A percentile compares a stretch with the other conserved stretches of the same genome.
Evolutionary conservation across 2,888 invertebrate species (phyloP).

Genomic region (Polydrusus pterygomalis): DNA sequence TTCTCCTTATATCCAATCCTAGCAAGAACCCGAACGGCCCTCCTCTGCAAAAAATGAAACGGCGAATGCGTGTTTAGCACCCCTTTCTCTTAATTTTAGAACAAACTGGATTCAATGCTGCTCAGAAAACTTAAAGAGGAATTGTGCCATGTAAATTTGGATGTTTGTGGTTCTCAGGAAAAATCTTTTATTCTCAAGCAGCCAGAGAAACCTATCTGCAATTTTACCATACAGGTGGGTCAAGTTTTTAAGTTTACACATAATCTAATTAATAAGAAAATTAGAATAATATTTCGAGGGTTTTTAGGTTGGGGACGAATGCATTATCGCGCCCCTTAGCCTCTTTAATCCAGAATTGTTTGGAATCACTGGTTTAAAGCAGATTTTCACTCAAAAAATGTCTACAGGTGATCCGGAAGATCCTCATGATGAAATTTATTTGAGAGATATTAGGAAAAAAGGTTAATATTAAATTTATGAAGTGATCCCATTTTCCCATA

Average conservation of each 20-base stretch:
- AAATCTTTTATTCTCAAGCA: slow-evolving; percentile 85
- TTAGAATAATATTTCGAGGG: slow-evolving; percentile 63
- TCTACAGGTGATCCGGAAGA: slow-evolving; percentile 90
- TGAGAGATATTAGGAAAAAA: slow-evolving; percentile 85
- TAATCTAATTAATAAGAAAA: too few species aligned
- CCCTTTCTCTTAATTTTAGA: slow-evolving; percentile 63
- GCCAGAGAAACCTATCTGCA: slow-evolving; percentile 79
- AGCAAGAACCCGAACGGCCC: too few species aligned
- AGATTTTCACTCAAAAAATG: slow-evolving; percentile 82
- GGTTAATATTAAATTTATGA: slow-evolving; percentile 69
- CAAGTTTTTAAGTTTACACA: too few species aligned
- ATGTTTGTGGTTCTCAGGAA: slow-evolving; percentile 91
- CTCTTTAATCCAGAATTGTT: slow-evolving; percentile 92
- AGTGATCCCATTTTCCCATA: too few species aligned
- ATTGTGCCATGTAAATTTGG: slow-evolving; percentile 93
- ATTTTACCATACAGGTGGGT: slow-evolving; percentile 81
- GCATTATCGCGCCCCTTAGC: slow-evolving; percentile 91
- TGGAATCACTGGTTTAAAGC: slow-evolving; percentile 86
- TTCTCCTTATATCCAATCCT: too few species aligned
- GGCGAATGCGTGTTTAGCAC: too few species aligned
- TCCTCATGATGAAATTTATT: slow-evolving; percentile 93
- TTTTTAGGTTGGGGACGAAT: slow-evolving; percentile 84
- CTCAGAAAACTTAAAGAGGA: slow-evolving; percentile 91
- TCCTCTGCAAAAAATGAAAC: too few species aligned
- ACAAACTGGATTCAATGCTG: slow-evolving; percentile 85